Base-by-base conservation (phyloP, 1,140 invertebrate species). In the Hycleus phaleratus region DNA sequence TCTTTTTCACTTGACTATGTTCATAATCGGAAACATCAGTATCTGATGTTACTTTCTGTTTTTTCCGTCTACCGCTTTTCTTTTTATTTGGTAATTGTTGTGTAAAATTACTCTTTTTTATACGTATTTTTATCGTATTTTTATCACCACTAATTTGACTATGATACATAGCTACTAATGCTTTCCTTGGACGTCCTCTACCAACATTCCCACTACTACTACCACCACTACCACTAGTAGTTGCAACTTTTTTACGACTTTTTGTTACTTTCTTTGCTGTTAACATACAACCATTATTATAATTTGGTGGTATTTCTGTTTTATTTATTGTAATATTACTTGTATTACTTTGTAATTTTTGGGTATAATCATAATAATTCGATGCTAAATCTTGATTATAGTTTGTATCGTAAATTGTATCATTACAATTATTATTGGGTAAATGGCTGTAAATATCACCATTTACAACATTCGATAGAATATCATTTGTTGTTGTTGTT, bases 71-170 rank as follows among this genome's bases (percentile, higher is more conserved):
- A 3, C 75, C 74, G 24, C 74, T 71, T 69, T 79, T 79, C 32
- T 74, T 75, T 51, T 70, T 72, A 42, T 65, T 71, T 26, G 69
- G 70, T 69, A 74, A 57, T 49, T 64, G 64, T 46, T 68, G 66
- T 7, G 66, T 67, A 9, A 71, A 50, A 59, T 77, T 74, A 6
- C 81, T 82, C 69, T 83, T 84, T 63, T 80, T 81, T 38, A 85
- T 84, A 64, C 79, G 76, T 38, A 85, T 71, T 68, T 83, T 84
- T 12, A 85, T 83, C 3, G 82, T 80, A 61, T 82, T 78, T 62
- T 82, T 78, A 65, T 81, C 78, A 50, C 81, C 79, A 57, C 80
- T 81, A 48, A 83, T 82, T 64, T 81, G 76, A 63, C 76, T 79
- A 46, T 78, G 75, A 60, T 79, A 79, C 56, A 75, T 77, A 4